Evolutionary conservation across 2,797 vertebrate genomes (phyloP), one percentile per base, ranked within the genome.

Genomic region (Enteromius argenteus): DNA sequence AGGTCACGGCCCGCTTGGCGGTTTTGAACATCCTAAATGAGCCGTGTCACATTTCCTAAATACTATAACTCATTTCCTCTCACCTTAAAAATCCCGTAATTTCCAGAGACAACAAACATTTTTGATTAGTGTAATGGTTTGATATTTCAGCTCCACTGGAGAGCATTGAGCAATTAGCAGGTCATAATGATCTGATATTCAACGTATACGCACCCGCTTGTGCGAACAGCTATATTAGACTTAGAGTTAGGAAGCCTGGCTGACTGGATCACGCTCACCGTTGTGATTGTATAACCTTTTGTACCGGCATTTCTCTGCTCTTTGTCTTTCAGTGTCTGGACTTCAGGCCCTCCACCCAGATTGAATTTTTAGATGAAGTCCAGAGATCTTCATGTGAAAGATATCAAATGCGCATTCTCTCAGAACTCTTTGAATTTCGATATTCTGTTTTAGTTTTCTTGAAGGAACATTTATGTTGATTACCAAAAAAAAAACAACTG

Each of bases 301-400:
- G 83, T 79, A 72, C 51, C 53, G 9, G 60, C 46, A 27, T 66
- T 69, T 79, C 53, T 75, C 74, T 75, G 64, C 73, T 67, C 80
- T 77, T 27, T 68, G 42, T 80, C 79, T 77, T 69, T 79, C 72
- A 51, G 67, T 68, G 60, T 80, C 74, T 82, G 35, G 30, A 46
- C 44, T 39, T 44, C 72, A 68, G 83, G 66, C 71, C 81, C 79
- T 88, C 77, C 83, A 84, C 85, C 89, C 81, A 90, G 77, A 68
- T 81, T 67, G 77, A 77, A 77, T 60, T 84, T 83, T 51, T 35
- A 71, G 83, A 85, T 85, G 85, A 85, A 84, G 64, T 79, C 68
- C 58, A 81, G 86, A 86, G 79, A 85, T 77, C 84, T 81, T 68
- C 60, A 32, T 78, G 68, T 51, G 62, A 84, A 64, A 84, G 77